Evolutionary conservation across 2,888 invertebrate species (phyloP).

Genomic region (Cephus pygmeus): DNA sequence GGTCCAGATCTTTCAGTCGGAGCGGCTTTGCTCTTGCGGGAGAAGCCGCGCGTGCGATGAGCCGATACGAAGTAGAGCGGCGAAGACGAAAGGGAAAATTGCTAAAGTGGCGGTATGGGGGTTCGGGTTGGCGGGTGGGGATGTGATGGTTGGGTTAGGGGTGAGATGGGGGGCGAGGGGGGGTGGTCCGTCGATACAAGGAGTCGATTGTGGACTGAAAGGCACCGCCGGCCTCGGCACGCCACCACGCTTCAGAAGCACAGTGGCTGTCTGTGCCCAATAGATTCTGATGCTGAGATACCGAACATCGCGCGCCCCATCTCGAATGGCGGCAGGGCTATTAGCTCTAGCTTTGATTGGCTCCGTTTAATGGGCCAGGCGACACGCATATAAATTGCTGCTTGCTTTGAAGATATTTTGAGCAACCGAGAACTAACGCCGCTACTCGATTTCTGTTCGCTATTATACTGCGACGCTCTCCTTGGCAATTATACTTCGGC

Average conservation of each 20-base stretch:
- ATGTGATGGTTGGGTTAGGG: neutral
- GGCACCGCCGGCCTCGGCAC: conserved; percentile 42
- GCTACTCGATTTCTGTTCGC: conserved; percentile 6
- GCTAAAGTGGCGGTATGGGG: conserved; percentile 19
- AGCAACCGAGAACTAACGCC: conserved; percentile 24
- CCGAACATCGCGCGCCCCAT: conserved; percentile 52
- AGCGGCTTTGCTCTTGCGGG: conserved; percentile 29
- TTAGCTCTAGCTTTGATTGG: conserved; percentile 64
- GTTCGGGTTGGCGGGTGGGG: conserved; percentile 23
- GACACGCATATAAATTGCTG: conserved; percentile 64
- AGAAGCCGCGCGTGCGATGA: conserved; percentile 52
- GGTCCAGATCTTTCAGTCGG: conserved; percentile 10
- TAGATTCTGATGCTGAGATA: conserved; percentile 62
- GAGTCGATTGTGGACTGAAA: conserved; percentile 62
- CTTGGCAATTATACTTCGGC: neutral
- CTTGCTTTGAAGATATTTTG: conserved; percentile 62
- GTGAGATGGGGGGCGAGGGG: conserved; percentile 33
- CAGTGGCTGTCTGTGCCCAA: conserved; percentile 61
- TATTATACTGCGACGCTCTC: neutral
- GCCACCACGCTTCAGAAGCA: conserved; percentile 38
- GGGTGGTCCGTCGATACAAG: conserved; percentile 61
- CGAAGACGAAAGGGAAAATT: conserved; percentile 57
- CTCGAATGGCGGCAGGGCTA: conserved; percentile 52
- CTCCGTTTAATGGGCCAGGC: conserved; percentile 62
- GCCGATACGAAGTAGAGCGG: conserved; percentile 55